phyloP scores from a whole-genome alignment of 1,140 invertebrate genomes.

The Micrasema longulum region DNA sequence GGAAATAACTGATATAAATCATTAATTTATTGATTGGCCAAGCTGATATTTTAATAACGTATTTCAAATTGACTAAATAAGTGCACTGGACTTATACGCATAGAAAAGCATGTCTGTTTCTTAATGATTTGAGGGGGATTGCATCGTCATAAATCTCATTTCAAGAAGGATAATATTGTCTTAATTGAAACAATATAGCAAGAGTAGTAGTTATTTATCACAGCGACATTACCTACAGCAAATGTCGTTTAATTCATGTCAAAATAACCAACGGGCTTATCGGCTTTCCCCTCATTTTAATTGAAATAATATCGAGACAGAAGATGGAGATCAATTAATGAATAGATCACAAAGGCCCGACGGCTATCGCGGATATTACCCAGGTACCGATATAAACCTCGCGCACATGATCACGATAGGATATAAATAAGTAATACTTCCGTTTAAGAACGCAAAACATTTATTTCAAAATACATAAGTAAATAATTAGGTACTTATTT shows the following conservation, averaged over 20 bases:
- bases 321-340: neutral
- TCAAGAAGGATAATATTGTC: neutral
- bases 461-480: too few species aligned
- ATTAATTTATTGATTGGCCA: too few species aligned
- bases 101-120: neutral
- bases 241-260: slow-evolving; percentile 13
- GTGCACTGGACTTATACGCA: neutral
- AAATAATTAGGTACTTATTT: too few species aligned
- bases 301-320: slow-evolving; percentile 18
- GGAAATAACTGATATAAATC: too few species aligned
- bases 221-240: slow-evolving; percentile 13
- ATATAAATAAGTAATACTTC: too few species aligned
- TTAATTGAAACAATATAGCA: slow-evolving; percentile 7
- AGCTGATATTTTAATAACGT: too few species aligned
- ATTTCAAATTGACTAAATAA: too few species aligned
- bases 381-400: neutral
- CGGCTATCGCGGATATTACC: neutral
- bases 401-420: too few species aligned
- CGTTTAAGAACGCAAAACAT: too few species aligned
- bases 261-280: slow-evolving; percentile 6
- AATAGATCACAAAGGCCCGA: slow-evolving; percentile 15
- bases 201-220: slow-evolving; percentile 3
- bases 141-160: neutral
- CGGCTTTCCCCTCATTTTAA: slow-evolving; percentile 5
- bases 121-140: slow-evolving; percentile 2